Evolutionary conservation across 2,113 vertebrate genomes (phyloP).

Genomic region (Psittacara wagleri): DNA sequence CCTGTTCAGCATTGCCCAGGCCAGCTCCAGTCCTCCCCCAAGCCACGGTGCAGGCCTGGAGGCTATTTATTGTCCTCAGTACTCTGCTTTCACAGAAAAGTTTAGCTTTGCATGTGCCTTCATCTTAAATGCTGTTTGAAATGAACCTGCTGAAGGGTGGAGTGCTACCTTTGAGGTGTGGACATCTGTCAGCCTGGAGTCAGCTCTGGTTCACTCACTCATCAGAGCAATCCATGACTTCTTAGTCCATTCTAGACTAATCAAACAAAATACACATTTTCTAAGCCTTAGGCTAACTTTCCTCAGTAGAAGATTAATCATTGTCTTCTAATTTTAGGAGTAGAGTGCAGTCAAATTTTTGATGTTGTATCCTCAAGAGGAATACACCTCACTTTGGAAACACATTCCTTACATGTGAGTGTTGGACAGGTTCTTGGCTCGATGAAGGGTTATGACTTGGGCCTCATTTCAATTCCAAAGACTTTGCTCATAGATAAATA

Average conservation of each 20-base stretch:
- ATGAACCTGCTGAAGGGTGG: neutral
- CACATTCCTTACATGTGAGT: fast-evolving
- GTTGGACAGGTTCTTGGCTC: neutral
- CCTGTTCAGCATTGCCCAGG: fast-evolving
- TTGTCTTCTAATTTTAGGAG: neutral
- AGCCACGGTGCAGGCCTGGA: fast-evolving
- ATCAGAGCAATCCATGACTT: neutral
- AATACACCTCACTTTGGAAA: neutral
- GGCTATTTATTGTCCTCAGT: neutral
- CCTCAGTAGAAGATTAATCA: neutral
- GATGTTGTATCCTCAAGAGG: neutral
- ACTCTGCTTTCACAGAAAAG: neutral
- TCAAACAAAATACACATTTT: neutral
- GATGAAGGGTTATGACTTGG: neutral
- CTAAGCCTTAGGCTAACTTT: neutral
- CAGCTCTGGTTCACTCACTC: neutral
- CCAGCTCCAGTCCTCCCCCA: neutral
- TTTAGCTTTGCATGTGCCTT: neutral
- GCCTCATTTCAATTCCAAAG: neutral
- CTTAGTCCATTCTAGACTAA: neutral
- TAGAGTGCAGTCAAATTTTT: neutral
- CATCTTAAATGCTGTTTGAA: neutral
- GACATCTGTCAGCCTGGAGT: neutral
- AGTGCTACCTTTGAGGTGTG: neutral
- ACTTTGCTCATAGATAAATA: neutral